These are phyloP conservation scores for Pachycephus smyrnensis DNA, from an alignment of 2,888 invertebrate species.

Conservation along the genomic window DNA sequence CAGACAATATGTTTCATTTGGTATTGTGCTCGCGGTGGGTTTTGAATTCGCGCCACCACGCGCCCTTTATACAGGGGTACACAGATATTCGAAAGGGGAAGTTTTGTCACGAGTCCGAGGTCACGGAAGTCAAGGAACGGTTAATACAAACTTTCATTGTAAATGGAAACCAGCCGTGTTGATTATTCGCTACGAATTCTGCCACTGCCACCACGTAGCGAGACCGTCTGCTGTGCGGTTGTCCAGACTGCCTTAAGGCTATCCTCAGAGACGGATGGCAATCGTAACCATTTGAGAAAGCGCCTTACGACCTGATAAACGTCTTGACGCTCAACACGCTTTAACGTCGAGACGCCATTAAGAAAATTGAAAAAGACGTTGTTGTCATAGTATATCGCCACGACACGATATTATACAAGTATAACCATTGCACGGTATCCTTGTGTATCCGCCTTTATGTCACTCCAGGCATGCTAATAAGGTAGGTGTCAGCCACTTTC, in stretches of 20 bases:
- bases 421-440: too few relatives aligned
- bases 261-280: not conserved
- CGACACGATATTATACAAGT: not conserved
- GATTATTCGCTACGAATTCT: not conserved
- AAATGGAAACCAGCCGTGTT: not conserved
- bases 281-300: not conserved
- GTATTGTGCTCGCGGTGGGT: conserved; percentile 48
- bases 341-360: not conserved
- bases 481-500: not conserved
- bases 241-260: not conserved
- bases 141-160: not conserved
- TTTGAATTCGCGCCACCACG: conserved; percentile 41
- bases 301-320: not conserved
- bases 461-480: not conserved
- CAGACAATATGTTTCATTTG: conserved; percentile 53
- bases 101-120: not conserved
- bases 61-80: not conserved
- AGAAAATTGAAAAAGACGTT: not conserved
- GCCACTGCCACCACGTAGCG: not conserved
- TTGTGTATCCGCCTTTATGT: not conserved
- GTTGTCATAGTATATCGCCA: not conserved
- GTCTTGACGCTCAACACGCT: not conserved
- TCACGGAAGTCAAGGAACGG: not conserved
- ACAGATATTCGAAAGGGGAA: not conserved
- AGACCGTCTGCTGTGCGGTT: not conserved